Percentiles rank a stretch among this genome's conserved stretches.
phyloP scores from a whole-genome alignment of 1,140 invertebrate species.

The Trichonephila clavata region DNA sequence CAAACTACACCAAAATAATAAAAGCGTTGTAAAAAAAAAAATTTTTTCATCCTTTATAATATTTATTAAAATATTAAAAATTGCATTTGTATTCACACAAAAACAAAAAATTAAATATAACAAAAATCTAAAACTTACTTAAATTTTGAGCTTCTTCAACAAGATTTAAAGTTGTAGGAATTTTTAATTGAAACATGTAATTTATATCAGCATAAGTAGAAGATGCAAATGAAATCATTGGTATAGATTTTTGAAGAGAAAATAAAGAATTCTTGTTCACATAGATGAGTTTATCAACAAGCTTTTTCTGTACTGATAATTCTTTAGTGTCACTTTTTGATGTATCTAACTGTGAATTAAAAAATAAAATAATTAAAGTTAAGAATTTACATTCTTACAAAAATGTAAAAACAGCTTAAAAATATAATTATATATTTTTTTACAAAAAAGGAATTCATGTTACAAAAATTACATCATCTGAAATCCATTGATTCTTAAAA shows the following conservation, averaged over 20 bases:
- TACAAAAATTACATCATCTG: no score
- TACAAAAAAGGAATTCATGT: no score
- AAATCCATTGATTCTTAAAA: no score
- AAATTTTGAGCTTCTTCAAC: background rate
- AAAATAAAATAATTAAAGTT: background rate
- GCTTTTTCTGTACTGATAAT: background rate
- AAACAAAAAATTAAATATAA: background rate
- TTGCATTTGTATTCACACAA: background rate
- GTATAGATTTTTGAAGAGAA: constrained; percentile 40
- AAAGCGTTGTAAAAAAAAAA: no score
- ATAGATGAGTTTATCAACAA: background rate
- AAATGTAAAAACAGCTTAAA: no score
- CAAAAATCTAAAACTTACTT: background rate
- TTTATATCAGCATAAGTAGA: no score
- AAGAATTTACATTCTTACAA: no score
- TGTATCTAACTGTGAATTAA: background rate
- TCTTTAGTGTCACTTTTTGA: background rate
- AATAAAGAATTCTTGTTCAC: constrained; percentile 2
- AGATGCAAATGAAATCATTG: background rate
- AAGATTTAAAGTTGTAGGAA: background rate
- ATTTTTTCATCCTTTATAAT: no score
- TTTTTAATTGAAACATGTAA: background rate
- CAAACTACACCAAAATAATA: no score
- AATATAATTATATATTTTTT: no score
- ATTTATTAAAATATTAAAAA: no score